phyloP scores from a whole-genome alignment of 2,797 vertebrate species.

The Steatocranus sp. region DNA sequence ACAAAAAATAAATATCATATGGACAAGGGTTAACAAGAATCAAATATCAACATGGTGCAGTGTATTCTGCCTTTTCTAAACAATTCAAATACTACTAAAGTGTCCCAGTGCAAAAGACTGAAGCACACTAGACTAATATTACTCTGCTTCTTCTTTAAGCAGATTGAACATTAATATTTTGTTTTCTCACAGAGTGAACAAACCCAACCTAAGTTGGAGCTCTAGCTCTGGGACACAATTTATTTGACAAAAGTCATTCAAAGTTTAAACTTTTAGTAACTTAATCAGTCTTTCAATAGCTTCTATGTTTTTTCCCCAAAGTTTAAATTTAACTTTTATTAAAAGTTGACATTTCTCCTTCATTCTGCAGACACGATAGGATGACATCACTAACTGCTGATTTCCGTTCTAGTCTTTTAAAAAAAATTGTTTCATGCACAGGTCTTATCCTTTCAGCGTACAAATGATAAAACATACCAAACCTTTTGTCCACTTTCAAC shows the following conservation, averaged over 20 bases:
- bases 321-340: background rate
- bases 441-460: fast-evolving
- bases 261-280: background rate
- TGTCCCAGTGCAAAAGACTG: fast-evolving
- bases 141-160: background rate
- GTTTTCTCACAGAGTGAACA: background rate
- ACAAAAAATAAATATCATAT: background rate
- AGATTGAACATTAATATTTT: background rate
- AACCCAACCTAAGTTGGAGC: background rate
- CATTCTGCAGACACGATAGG: background rate
- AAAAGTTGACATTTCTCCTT: background rate
- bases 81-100: background rate
- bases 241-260: background rate
- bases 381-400: background rate
- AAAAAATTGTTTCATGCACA: fast-evolving
- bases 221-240: background rate
- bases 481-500: background rate
- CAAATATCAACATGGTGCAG: background rate
- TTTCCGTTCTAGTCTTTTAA: background rate
- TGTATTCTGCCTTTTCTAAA: fast-evolving
- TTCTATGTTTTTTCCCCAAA: background rate
- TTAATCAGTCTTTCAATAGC: background rate
- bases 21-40: fast-evolving
- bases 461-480: background rate
- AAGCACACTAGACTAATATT: background rate